phyloP scores from a whole-genome alignment of 2,113 vertebrate species.

The Miniopterus natalensis region DNA sequence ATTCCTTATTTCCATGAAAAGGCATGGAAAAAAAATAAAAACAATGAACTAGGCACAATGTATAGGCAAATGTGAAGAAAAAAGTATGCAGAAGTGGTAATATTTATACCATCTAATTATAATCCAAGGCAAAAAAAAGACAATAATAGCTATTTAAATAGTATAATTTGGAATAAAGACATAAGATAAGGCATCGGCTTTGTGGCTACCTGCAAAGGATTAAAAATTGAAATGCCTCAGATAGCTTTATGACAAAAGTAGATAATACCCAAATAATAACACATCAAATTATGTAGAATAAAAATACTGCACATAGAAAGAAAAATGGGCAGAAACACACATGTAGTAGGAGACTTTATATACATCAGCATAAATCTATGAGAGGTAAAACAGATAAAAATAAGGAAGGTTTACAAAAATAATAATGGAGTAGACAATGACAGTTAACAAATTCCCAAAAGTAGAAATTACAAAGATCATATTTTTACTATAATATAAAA shows the following conservation, averaged over 20 bases:
- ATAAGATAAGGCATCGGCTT: background rate
- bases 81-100: background rate
- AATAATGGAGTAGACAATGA: background rate
- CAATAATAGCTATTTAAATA: background rate
- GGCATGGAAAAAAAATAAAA: background rate
- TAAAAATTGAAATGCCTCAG: background rate
- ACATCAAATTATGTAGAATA: conserved; percentile 10
- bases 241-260: background rate
- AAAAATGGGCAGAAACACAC: background rate
- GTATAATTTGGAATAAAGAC: background rate
- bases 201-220: background rate
- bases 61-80: background rate
- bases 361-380: background rate
- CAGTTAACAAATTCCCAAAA: background rate
- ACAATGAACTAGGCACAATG: background rate
- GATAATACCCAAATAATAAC: background rate
- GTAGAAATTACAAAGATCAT: conserved; percentile 1
- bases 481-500: conserved; percentile 34
- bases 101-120: background rate
- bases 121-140: conserved; percentile 42
- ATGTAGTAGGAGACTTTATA: background rate
- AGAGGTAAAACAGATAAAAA: conserved; percentile 17
- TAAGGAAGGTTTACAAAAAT: background rate
- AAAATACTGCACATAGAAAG: background rate
- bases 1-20: background rate